Conservation (phyloP, 2,113 vertebrate genomes). For the Myanophis thanlyinensis region DNA sequence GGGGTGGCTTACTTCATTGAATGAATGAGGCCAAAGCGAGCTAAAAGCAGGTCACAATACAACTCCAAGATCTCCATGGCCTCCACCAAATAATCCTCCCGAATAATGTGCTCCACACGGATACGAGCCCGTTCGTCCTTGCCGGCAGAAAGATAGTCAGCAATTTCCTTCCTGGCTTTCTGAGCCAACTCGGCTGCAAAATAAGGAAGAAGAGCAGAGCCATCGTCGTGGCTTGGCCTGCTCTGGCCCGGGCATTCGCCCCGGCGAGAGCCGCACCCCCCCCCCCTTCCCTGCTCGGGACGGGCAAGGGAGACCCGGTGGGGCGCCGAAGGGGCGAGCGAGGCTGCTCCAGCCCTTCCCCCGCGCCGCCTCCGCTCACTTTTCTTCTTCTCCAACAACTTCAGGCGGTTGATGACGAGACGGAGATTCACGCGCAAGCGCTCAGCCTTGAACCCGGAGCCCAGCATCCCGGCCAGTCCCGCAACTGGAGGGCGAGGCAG, state of each 20-base stretch:
- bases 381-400: slow-evolving; percentile 98
- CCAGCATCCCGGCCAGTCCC: slow-evolving; percentile 74
- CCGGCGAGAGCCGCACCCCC: background rate
- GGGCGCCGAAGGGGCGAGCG: background rate
- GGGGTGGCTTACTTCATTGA: slow-evolving; percentile 98
- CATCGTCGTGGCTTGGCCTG: background rate
- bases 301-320: background rate
- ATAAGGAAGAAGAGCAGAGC: slow-evolving; percentile 18
- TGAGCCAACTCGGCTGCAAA: slow-evolving; percentile 90
- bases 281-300: background rate
- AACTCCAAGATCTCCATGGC: slow-evolving; percentile 99
- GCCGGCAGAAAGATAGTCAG: slow-evolving; percentile 91
- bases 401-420: slow-evolving; percentile 95
- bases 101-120: slow-evolving; percentile 97
- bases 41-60: slow-evolving; percentile 92
- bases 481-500: background rate
- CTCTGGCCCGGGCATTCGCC: accelerated
- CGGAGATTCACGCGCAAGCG: slow-evolving; percentile 93
- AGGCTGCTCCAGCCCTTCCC: background rate
- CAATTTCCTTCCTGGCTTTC: slow-evolving; percentile 97
- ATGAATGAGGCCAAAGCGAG: slow-evolving; percentile 94
- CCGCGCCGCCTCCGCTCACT: slow-evolving; percentile 74
- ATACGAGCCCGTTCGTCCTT: slow-evolving; percentile 97
- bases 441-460: slow-evolving; percentile 93
- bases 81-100: slow-evolving; percentile 97